Evolutionary conservation across 2,888 invertebrate genomes (phyloP), one percentile per base, ranked within the genome.

Genomic region (Julus scanicus): DNA sequence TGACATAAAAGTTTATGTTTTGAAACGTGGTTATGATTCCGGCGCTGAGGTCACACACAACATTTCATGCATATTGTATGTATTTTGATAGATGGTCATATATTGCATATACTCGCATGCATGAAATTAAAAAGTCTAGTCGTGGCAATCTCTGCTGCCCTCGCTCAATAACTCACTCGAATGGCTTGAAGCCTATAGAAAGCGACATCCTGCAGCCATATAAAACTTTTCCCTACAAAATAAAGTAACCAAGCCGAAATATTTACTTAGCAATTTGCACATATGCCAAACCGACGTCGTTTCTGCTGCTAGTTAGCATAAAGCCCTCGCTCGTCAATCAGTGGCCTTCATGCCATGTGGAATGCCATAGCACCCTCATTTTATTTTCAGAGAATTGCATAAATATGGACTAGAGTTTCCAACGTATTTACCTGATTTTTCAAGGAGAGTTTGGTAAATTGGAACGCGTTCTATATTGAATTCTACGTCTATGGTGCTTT

Each of bases 1-100:
- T 37, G 80, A 29, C 80, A 80, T 80, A 80, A 80, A 80, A 80
- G 80, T 80, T 80, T 37, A 80, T 80, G 80, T 37, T 80, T 80
- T 80, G 80, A 80, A 80, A 37, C 15, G 37, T 37, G 80, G 80
- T 80, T 80, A 37, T 37, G 37, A 80, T 80, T 80, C 80, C 37
- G 3, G 37, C 3, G 37, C 15, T 80, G 37, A 80, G 80, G 80
- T 80, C 80, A 80, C 80, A 11, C 80, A 37, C 80, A 29, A 1
- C 37, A 11, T 39, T 80, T 80, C 80, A 80, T 39, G 80, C 80
- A 80, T 80, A 39, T 80, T 80, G 80, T 37, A 15, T 29, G 29
- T 15, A 29, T 80, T 80, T 80, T 39, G 37, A 80, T 80, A 80
- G 80, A 80, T 80, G 80, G 80, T 37, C 37, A 80, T 29, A 29